These are phyloP conservation scores for Pecten maximus DNA, from an alignment of 2,888 invertebrate genomes.

Conservation along the genomic window DNA sequence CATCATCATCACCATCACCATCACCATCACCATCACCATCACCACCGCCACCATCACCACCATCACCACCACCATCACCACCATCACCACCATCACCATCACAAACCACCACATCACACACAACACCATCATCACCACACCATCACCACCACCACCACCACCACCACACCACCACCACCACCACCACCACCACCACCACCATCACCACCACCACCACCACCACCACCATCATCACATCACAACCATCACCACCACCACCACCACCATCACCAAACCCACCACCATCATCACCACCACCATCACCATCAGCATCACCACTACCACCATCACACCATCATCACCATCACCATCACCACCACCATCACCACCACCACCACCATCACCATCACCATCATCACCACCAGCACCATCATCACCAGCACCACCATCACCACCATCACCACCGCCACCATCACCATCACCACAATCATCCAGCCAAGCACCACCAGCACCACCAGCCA, in stretches of 20 bases:
- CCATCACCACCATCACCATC: no score
- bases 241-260: background rate
- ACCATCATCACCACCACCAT: slow-evolving; percentile 38
- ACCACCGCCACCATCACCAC: no score
- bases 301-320: background rate
- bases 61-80: no score
- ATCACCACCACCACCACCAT: slow-evolving; percentile 42
- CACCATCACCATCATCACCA: slow-evolving; percentile 38
- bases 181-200: slow-evolving; percentile 35
- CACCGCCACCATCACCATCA: slow-evolving; percentile 40
- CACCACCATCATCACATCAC: background rate
- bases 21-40: no score
- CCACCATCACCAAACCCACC: slow-evolving; percentile 37
- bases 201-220: no score
- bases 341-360: slow-evolving; percentile 10
- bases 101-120: no score
- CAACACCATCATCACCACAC: no score
- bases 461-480: background rate
- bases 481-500: slow-evolving; percentile 37
- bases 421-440: slow-evolving; percentile 41
- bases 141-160: slow-evolving; percentile 35
- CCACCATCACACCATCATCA: background rate
- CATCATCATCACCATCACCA: no score
- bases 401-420: no score
- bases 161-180: slow-evolving; percentile 16